A percentile compares a stretch with the other conserved stretches of the same genome.
Conservation (phyloP, 2,797 vertebrate species). For the Enteromius unitaeniatus region DNA sequence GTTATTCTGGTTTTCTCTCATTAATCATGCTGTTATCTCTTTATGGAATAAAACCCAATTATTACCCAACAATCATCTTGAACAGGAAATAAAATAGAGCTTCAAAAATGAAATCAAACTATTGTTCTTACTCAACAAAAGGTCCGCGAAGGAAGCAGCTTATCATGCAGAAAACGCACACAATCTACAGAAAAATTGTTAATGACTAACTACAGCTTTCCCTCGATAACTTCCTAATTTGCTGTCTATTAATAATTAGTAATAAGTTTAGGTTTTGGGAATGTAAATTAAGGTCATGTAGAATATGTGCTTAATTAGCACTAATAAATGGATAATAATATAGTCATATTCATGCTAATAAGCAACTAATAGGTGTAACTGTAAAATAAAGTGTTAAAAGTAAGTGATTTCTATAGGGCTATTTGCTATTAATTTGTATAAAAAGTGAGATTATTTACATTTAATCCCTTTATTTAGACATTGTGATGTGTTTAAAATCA, state of each 20-base stretch:
- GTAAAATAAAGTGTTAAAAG: no score
- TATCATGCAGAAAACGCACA: neutral
- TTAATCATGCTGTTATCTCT: neutral
- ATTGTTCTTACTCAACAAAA: neutral
- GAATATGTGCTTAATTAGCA: no score
- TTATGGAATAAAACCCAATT: neutral
- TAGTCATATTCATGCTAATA: no score
- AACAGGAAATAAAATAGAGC: neutral
- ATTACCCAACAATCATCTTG: neutral
- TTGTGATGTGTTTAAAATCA: no score
- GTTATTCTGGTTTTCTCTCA: neutral
- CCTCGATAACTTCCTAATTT: no score
- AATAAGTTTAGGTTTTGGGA: no score
- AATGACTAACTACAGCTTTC: no score
- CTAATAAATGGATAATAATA: no score
- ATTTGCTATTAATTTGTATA: neutral
- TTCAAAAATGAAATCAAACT: neutral
- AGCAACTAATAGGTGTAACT: no score
- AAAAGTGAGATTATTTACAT: neutral
- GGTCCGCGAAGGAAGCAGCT: neutral
- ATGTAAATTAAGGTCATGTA: no score
- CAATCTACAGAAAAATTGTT: neutral
- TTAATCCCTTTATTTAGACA: no score
- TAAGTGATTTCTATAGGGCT: neutral
- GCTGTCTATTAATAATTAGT: no score